These are phyloP conservation scores for Abrostola triplasia DNA, from an alignment of 2,888 invertebrate genomes.

Conservation along the genomic window DNA sequence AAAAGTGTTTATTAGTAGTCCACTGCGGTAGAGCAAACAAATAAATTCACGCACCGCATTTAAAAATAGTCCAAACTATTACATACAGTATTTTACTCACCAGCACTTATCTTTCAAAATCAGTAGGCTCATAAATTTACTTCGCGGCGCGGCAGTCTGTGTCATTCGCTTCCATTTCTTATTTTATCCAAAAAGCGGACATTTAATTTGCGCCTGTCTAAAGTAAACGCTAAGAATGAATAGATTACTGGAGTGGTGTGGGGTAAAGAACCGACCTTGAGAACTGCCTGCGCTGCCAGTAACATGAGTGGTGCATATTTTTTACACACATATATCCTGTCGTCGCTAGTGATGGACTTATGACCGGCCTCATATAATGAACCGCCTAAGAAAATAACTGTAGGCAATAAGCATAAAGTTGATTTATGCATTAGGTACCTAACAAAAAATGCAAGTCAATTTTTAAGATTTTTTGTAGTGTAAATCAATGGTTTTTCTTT, in stretches of 20 bases:
- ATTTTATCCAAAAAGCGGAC: constrained; percentile 31
- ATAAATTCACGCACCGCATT: constrained; percentile 1
- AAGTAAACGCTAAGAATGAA: constrained; percentile 55
- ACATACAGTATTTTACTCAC: background rate
- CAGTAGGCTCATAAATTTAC: constrained; percentile 33
- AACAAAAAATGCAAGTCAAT: background rate
- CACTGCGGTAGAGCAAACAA: background rate
- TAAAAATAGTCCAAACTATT: constrained; percentile 3
- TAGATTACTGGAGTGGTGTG: constrained; percentile 56
- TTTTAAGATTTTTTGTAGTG: background rate
- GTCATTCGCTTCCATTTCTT: constrained; percentile 9
- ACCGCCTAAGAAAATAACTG: constrained; percentile 12
- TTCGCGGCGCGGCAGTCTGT: background rate
- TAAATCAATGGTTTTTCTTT: too few species aligned
- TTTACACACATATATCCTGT: constrained; percentile 47
- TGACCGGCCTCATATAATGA: constrained; percentile 11
- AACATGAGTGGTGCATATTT: constrained; percentile 38
- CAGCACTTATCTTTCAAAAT: constrained; percentile 14
- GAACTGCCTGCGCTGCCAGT: constrained; percentile 25
- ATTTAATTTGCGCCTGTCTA: constrained; percentile 41
- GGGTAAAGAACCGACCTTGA: constrained; percentile 66
- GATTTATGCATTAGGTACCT: constrained; percentile 3
- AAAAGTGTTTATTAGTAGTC: background rate
- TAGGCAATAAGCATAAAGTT: constrained; percentile 9
- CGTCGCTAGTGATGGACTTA: constrained; percentile 35